Conservation (phyloP, 2,797 vertebrate species). For the Sebastes minor region DNA sequence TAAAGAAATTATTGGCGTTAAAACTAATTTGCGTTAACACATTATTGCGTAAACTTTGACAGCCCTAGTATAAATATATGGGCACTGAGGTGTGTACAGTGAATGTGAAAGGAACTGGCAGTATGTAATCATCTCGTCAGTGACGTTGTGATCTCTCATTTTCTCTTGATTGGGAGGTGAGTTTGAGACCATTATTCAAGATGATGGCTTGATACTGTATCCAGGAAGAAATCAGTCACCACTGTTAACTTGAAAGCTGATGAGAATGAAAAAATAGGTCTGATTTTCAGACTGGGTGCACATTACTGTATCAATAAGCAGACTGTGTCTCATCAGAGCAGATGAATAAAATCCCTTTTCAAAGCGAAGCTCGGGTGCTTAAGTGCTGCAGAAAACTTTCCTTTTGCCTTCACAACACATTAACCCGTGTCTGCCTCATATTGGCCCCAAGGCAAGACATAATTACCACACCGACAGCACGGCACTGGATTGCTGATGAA, state of each 20-base stretch:
- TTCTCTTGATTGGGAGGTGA: constrained; percentile 39
- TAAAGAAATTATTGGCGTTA: no score
- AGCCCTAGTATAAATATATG: background rate
- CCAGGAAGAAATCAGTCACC: constrained; percentile 38
- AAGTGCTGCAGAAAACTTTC: constrained; percentile 40
- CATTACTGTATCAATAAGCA: constrained; percentile 26
- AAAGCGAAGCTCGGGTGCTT: constrained; percentile 23
- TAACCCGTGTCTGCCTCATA: constrained; percentile 55
- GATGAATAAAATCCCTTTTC: constrained; percentile 42
- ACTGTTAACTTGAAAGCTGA: constrained; percentile 9
- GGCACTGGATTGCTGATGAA: constrained; percentile 38
- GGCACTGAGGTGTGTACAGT: background rate
- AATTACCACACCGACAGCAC: constrained; percentile 48
- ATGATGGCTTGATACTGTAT: constrained; percentile 36
- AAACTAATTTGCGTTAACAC: no score
- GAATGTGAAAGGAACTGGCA: constrained; percentile 12
- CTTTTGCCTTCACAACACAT: constrained; percentile 60
- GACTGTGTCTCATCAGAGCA: constrained; percentile 32
- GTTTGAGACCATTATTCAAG: constrained; percentile 28
- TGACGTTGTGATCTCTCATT: constrained; percentile 34
- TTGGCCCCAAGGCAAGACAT: constrained; percentile 46
- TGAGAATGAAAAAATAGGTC: background rate
- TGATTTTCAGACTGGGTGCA: constrained; percentile 1
- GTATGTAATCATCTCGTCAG: constrained; percentile 45
- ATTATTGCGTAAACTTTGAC: no score